Evolutionary conservation across 2,888 invertebrate species (phyloP).

Genomic region (Salticus scenicus): DNA sequence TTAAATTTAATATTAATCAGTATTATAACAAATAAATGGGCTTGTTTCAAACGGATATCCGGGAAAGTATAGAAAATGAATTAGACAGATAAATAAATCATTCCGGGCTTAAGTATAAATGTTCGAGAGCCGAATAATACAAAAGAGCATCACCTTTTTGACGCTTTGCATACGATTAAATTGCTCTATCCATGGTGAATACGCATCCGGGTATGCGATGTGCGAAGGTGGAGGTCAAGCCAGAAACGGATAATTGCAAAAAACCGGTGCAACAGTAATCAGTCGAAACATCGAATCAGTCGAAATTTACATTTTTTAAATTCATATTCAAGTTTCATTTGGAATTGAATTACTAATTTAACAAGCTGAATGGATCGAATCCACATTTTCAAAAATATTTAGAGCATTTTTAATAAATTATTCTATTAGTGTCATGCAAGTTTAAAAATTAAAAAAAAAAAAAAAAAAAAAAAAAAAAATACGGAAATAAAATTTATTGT

Average conservation of each 20-base stretch:
- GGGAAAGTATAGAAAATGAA: background rate
- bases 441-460: too few relatives aligned
- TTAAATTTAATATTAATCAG: too few relatives aligned
- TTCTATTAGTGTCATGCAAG: too few relatives aligned
- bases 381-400: too few relatives aligned
- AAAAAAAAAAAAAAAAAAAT: too few relatives aligned
- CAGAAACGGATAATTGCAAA: background rate
- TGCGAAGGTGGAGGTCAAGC: background rate
- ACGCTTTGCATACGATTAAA: slow-evolving; percentile 49
- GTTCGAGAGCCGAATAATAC: background rate
- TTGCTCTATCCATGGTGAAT: background rate
- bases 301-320: background rate
- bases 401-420: too few relatives aligned
- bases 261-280: background rate
- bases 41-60: background rate
- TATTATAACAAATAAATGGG: too few relatives aligned
- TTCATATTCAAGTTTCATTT: background rate
- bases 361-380: too few relatives aligned
- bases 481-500: too few relatives aligned
- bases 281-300: too few relatives aligned
- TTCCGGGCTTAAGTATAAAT: background rate
- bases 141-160: slow-evolving; percentile 20
- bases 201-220: slow-evolving; percentile 16
- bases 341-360: background rate
- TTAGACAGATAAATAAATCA: background rate